These are phyloP conservation scores for Baryphthengus martii DNA, from an alignment of 2,113 vertebrate genomes.

Conservation along the genomic window DNA sequence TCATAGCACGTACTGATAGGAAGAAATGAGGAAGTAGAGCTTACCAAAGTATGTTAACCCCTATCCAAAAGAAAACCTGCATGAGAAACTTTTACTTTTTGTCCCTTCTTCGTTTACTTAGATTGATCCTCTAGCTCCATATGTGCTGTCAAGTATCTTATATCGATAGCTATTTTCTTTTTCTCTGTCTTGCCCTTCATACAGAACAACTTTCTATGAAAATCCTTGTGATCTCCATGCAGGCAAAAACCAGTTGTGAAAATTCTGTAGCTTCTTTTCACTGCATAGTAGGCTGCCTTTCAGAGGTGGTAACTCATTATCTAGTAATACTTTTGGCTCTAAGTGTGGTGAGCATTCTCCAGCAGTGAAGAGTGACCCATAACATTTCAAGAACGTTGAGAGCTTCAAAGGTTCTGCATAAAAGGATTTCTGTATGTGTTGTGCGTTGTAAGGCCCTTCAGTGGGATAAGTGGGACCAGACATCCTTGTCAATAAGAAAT, in stretches of 20 bases:
- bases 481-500: slow-evolving; percentile 46
- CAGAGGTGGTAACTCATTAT: neutral
- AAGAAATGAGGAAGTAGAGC: neutral
- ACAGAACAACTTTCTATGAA: neutral
- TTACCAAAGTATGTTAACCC: neutral
- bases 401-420: neutral
- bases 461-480: slow-evolving; percentile 25
- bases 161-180: neutral
- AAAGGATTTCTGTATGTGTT: neutral
- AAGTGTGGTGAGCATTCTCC: neutral
- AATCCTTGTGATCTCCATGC: neutral
- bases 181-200: neutral
- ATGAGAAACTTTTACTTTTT: neutral
- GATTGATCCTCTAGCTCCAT: neutral
- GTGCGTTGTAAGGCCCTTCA: neutral
- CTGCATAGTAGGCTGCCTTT: neutral
- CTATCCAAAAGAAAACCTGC: neutral
- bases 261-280: neutral
- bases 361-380: neutral
- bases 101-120: neutral
- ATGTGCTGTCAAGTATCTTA: neutral
- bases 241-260: neutral
- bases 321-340: neutral
- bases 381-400: neutral
- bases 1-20: neutral